These are phyloP conservation scores for Hystrix cristata DNA, from an alignment of 2,113 vertebrate genomes.

Conservation along the genomic window DNA sequence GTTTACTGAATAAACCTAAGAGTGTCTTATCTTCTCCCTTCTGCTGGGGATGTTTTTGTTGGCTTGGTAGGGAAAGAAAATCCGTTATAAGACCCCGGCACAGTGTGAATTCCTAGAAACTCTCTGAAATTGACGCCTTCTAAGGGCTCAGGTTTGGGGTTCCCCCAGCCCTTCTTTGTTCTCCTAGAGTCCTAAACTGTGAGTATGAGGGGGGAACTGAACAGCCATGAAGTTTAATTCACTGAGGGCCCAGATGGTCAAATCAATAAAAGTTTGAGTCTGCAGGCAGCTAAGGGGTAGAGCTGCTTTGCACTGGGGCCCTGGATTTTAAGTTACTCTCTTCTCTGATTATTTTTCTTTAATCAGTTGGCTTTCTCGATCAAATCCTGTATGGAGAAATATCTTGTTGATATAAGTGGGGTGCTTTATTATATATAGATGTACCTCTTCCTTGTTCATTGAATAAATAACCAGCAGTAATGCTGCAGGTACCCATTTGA, in stretches of 20 bases:
- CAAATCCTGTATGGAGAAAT: not conserved
- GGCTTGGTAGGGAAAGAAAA: constrained; percentile 30
- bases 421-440: not conserved
- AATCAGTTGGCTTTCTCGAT: constrained; percentile 44
- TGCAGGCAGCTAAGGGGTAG: not conserved
- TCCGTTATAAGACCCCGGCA: not conserved
- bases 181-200: not conserved
- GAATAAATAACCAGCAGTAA: constrained; percentile 50
- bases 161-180: not conserved
- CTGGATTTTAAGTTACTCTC: not conserved
- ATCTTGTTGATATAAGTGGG: not conserved
- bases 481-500: not conserved
- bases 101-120: not conserved
- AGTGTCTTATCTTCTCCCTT: not conserved
- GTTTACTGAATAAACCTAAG: not conserved
- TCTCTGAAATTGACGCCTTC: not conserved
- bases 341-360: not conserved
- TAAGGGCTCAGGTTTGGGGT: not conserved
- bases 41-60: constrained; percentile 2
- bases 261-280: not conserved
- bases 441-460: constrained; percentile 25
- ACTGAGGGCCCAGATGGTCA: not conserved
- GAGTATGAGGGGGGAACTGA: not conserved
- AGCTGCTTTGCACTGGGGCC: not conserved
- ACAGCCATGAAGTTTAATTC: not conserved